These are phyloP conservation scores for Anolis apletophallus DNA, from an alignment of 2,797 vertebrate genomes.

Conservation along the genomic window DNA sequence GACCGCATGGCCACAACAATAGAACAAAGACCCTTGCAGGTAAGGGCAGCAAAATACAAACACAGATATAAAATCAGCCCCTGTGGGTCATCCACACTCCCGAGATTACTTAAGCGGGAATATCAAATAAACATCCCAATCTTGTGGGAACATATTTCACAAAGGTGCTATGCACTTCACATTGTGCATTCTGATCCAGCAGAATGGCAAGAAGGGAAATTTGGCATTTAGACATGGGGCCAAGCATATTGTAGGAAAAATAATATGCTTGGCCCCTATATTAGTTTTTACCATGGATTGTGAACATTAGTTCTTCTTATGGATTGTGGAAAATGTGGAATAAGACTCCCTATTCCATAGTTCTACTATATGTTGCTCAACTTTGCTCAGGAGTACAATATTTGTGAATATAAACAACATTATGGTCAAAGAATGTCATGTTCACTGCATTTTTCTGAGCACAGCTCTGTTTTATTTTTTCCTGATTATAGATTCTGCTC, in stretches of 20 bases:
- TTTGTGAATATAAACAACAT: conserved; percentile 32
- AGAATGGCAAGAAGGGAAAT: not conserved
- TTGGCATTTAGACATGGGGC: not conserved
- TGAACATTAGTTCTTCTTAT: no score
- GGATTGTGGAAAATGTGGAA: not conserved
- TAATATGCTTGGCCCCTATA: not conserved
- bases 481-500: conserved; percentile 32
- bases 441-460: not conserved
- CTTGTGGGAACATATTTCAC: not conserved
- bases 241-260: not conserved
- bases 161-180: not conserved
- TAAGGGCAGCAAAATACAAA: no score
- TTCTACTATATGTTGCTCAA: no score
- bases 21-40: no score
- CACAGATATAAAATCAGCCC: no score
- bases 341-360: not conserved
- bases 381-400: conserved; percentile 38
- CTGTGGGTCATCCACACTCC: no score
- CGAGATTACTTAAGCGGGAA: no score
- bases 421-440: not conserved
- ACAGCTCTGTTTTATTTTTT: not conserved
- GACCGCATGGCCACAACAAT: no score
- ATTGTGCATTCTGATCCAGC: not conserved
- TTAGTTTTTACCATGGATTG: not conserved
- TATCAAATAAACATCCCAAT: no score